Percentiles rank a stretch among this genome's conserved stretches.
These are phyloP conservation scores for Hymenopus coronatus DNA, from an alignment of 2,888 invertebrate species.

Conservation along the genomic window DNA sequence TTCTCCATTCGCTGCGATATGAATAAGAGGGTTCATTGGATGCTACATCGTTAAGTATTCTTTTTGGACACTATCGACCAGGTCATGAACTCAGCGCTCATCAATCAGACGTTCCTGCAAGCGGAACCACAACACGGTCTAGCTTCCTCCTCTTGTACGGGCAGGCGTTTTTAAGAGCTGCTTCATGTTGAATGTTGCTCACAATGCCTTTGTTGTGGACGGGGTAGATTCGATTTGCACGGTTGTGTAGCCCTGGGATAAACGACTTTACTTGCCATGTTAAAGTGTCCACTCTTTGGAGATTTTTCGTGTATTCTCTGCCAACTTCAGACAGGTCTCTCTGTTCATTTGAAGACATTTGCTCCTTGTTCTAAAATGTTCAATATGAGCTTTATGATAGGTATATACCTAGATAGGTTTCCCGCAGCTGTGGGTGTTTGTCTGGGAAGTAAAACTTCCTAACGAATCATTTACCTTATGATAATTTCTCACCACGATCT, in stretches of 20 bases:
- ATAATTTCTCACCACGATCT: no score
- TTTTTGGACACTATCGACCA: neutral
- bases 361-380: no score
- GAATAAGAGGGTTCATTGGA: neutral
- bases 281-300: neutral
- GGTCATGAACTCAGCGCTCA: neutral
- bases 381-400: no score
- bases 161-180: neutral
- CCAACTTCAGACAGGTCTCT: no score
- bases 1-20: neutral
- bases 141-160: neutral
- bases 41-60: neutral
- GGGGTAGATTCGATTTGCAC: neutral
- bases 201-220: neutral
- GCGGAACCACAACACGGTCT: slow-evolving; percentile 13
- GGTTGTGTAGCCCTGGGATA: no score
- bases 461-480: no score
- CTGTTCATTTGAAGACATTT: no score
- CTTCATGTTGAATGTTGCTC: neutral
- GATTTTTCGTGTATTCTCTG: neutral
- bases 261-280: neutral
- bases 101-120: slow-evolving; percentile 10
- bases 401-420: no score
- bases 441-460: no score
- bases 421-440: no score